These are phyloP conservation scores for Bimastos eiseni DNA, from an alignment of 2,888 invertebrate species.

Conservation along the genomic window DNA sequence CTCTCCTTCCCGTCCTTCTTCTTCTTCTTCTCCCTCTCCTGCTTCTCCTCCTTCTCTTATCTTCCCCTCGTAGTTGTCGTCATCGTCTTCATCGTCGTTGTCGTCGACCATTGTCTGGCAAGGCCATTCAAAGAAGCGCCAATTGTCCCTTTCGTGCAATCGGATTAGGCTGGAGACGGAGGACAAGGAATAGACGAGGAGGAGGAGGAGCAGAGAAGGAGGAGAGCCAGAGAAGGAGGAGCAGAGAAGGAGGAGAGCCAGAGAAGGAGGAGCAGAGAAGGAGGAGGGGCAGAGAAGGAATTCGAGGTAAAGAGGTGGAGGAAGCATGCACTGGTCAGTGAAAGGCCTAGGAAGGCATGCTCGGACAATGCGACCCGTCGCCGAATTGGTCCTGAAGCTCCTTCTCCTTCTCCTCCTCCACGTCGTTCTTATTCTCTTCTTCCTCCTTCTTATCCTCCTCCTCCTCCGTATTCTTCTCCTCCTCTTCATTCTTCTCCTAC, in stretches of 20 bases:
- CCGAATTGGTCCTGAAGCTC: no score
- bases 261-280: not conserved
- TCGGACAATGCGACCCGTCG: not conserved
- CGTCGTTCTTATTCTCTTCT: no score
- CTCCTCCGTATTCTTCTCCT: no score
- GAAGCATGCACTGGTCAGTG: not conserved
- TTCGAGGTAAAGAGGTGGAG: not conserved
- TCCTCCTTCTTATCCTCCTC: no score
- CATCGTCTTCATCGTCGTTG: not conserved
- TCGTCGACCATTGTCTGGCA: not conserved
- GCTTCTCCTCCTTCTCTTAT: not conserved
- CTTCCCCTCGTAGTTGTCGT: not conserved
- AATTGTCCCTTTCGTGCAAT: conserved; percentile 10
- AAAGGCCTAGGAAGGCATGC: not conserved
- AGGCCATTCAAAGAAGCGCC: not conserved
- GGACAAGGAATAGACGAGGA: not conserved
- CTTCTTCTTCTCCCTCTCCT: not conserved
- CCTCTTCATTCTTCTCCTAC: not conserved
- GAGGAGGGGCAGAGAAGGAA: no score
- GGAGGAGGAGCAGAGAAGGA: not conserved
- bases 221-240: not conserved
- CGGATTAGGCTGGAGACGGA: not conserved
- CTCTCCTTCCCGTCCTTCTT: not conserved
- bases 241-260: not conserved
- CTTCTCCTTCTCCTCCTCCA: not conserved